Percentiles rank a stretch among this genome's conserved stretches.
phyloP scores from a whole-genome alignment of 2,113 vertebrate genomes.

The Pogona vitticeps region DNA sequence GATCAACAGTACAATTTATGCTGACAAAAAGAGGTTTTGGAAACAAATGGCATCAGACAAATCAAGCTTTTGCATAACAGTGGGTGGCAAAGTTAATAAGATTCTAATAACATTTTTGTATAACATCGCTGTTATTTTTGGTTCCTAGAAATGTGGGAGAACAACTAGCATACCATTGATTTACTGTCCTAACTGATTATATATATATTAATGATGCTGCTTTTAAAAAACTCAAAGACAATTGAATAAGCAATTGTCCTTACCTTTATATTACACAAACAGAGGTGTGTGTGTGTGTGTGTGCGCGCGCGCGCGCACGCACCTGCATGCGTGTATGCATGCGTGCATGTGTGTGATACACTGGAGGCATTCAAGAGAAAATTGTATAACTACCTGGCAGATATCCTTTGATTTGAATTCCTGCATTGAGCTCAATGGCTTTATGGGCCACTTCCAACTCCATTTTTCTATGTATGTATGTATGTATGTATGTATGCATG shows the following conservation, averaged over 20 bases:
- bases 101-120: constrained; percentile 64
- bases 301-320: too few relatives aligned
- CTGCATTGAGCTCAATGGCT: background rate
- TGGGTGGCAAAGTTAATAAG: constrained; percentile 48
- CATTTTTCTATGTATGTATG: too few relatives aligned
- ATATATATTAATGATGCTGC: constrained; percentile 41
- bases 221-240: background rate
- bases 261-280: background rate
- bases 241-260: background rate
- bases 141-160: background rate
- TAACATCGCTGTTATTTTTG: constrained; percentile 53
- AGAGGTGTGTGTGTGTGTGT: background rate
- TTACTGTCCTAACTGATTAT: constrained; percentile 11
- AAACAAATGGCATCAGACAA: constrained; percentile 45
- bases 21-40: constrained; percentile 15
- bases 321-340: too few relatives aligned
- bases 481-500: too few relatives aligned
- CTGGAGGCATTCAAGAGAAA: too few relatives aligned
- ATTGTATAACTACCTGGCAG: too few relatives aligned
- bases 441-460: background rate
- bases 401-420: too few relatives aligned
- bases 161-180: constrained; percentile 40
- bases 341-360: too few relatives aligned
- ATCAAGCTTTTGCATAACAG: constrained; percentile 60
- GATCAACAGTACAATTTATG: constrained; percentile 45